Evolutionary conservation across 2,888 invertebrate species (phyloP).

Genomic region (Polylopha cassiicola): DNA sequence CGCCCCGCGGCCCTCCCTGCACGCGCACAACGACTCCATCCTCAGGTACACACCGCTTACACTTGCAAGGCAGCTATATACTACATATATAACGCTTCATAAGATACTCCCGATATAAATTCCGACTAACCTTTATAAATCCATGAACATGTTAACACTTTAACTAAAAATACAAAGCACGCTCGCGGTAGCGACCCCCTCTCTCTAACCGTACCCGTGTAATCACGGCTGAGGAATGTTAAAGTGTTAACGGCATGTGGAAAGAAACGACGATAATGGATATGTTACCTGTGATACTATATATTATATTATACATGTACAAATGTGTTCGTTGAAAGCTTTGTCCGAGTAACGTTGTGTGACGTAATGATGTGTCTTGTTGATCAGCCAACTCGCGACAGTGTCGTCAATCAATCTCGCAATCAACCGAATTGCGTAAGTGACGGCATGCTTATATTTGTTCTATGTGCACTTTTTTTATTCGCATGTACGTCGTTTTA

Average conservation of each 20-base stretch:
- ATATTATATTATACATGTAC: slow-evolving; percentile 3
- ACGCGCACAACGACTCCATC: slow-evolving; percentile 84
- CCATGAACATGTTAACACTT: neutral
- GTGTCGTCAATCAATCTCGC: slow-evolving; percentile 94
- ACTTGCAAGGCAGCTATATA: slow-evolving; percentile 9
- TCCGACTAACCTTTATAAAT: slow-evolving; percentile 4
- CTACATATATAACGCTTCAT: slow-evolving; percentile 4
- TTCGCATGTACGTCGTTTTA: slow-evolving; percentile 59
- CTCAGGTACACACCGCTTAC: slow-evolving; percentile 71
- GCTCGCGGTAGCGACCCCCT: too few species aligned
- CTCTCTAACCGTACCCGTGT: too few species aligned
- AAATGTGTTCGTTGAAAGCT: slow-evolving; percentile 49
- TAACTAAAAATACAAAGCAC: neutral
- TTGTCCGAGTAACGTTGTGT: slow-evolving; percentile 64
- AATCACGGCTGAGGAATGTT: too few species aligned
- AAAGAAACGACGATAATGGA: slow-evolving; percentile 6
- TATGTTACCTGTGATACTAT: slow-evolving; percentile 8
- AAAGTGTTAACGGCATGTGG: too few species aligned
- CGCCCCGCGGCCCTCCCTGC: slow-evolving; percentile 78
- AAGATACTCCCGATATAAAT: neutral
- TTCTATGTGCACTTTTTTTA: slow-evolving; percentile 52
- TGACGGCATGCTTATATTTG: slow-evolving; percentile 68
- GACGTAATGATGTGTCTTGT: slow-evolving; percentile 73
- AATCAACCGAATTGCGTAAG: slow-evolving; percentile 95
- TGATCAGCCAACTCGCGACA: slow-evolving; percentile 93